Evolutionary conservation across 2,113 vertebrate genomes (phyloP).

Genomic region (Okapia johnstoni): DNA sequence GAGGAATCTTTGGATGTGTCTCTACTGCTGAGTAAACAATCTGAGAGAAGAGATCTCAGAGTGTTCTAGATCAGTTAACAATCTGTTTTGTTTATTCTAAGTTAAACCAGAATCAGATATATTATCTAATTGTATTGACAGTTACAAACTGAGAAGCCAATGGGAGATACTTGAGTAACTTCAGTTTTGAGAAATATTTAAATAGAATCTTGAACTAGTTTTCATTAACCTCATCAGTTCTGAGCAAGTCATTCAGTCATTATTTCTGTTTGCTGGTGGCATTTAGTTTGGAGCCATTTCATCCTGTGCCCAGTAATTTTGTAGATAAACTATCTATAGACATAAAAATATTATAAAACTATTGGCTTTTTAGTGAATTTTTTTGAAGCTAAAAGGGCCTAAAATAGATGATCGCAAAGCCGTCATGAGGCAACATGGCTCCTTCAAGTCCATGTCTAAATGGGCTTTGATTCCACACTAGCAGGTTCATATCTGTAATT

Average conservation of each 20-base stretch:
- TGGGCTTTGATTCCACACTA: not conserved
- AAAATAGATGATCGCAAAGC: not conserved
- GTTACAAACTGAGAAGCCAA: not conserved
- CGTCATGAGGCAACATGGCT: not conserved
- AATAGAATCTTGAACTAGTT: not conserved
- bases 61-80: not conserved
- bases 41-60: not conserved
- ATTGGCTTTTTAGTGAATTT: not conserved
- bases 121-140: not conserved
- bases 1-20: not conserved
- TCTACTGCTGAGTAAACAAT: not conserved
- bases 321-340: not conserved
- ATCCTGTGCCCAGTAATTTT: not conserved
- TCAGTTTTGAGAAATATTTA: constrained; percentile 33
- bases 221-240: not conserved
- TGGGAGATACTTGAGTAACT: not conserved
- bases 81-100: not conserved
- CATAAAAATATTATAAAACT: not conserved
- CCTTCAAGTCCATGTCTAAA: not conserved
- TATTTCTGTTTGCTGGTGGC: not conserved
- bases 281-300: not conserved
- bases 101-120: not conserved
- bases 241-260: not conserved
- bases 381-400: not conserved
- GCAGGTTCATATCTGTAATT: not conserved